Evolutionary conservation across 2,797 vertebrate genomes (phyloP).

Genomic region (Siniperca undulata): DNA sequence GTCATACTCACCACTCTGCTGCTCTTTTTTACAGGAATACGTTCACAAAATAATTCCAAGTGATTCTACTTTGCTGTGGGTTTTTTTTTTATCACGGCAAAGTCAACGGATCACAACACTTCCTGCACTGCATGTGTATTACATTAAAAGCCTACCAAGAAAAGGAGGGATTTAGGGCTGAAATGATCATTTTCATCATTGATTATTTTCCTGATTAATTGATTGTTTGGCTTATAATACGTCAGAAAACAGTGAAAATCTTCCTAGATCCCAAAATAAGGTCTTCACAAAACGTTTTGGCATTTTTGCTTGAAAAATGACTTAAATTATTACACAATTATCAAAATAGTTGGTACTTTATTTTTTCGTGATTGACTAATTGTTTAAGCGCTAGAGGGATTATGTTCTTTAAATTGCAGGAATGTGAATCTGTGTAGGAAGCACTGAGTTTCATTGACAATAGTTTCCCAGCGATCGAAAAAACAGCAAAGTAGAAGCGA

Average conservation of each 20-base stretch:
- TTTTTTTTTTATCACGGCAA: neutral
- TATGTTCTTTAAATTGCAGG: neutral
- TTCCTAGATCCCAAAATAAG: too few species aligned
- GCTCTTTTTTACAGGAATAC: neutral
- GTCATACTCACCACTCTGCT: neutral
- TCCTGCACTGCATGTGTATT: neutral
- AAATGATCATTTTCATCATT: too few species aligned
- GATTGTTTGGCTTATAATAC: too few species aligned
- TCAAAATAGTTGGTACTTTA: too few species aligned
- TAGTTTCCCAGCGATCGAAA: neutral
- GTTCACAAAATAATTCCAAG: neutral
- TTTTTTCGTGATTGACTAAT: neutral
- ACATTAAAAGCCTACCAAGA: neutral
- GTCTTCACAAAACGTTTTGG: too few species aligned
- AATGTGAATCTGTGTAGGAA: neutral
- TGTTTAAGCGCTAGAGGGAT: neutral
- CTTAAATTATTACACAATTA: too few species aligned
- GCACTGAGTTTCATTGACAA: neutral
- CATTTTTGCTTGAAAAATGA: too few species aligned
- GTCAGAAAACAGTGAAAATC: too few species aligned
- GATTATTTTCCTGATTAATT: too few species aligned
- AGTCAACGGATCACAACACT: neutral
- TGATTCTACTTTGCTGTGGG: neutral
- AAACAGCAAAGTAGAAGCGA: neutral
- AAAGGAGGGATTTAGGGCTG: too few species aligned